Conservation (phyloP, 2,797 vertebrate species). For the Helicolenus hilgendorfi region DNA sequence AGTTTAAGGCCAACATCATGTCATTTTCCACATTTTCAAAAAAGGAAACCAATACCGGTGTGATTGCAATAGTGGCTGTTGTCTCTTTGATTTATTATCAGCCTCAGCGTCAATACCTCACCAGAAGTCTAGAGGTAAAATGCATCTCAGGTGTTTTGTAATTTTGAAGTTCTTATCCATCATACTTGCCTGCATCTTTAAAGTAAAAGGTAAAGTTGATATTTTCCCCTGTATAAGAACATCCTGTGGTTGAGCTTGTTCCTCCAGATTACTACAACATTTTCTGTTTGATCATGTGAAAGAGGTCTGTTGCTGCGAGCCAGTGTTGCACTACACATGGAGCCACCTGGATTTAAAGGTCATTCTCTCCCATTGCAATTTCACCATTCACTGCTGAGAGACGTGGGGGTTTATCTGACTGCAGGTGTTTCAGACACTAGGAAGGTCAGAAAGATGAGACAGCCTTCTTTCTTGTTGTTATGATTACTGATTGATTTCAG, state of each 20-base stretch:
- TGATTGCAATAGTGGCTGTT: conserved; percentile 43
- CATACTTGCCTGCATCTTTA: conserved; percentile 11
- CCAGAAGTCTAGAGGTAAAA: conserved; percentile 43
- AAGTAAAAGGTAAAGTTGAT: background rate
- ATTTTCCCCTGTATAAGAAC: background rate
- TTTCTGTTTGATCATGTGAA: conserved; percentile 31
- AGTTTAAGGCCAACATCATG: conserved; percentile 23
- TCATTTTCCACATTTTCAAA: conserved; percentile 43
- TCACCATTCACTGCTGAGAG: conserved; percentile 13
- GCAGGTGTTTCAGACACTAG: conserved; percentile 27
- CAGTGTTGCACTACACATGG: conserved; percentile 31
- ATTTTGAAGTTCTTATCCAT: conserved; percentile 47
- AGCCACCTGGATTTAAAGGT: conserved; percentile 67
- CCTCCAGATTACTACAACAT: conserved; percentile 1
- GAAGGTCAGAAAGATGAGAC: conserved; percentile 14
- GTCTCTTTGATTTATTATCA: conserved; percentile 67
- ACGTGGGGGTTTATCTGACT: conserved; percentile 30
- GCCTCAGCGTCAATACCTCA: conserved; percentile 24
- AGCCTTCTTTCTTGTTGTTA: conserved; percentile 12
- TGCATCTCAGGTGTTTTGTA: conserved; percentile 17
- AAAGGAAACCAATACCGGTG: conserved; percentile 30
- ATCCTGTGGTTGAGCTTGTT: background rate
- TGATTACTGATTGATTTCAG: conserved; percentile 49
- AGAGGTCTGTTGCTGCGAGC: conserved; percentile 39
- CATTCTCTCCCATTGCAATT: conserved; percentile 36